phyloP scores from a whole-genome alignment of 2,888 invertebrate species.

The Caenorhabditis sp. region DNA sequence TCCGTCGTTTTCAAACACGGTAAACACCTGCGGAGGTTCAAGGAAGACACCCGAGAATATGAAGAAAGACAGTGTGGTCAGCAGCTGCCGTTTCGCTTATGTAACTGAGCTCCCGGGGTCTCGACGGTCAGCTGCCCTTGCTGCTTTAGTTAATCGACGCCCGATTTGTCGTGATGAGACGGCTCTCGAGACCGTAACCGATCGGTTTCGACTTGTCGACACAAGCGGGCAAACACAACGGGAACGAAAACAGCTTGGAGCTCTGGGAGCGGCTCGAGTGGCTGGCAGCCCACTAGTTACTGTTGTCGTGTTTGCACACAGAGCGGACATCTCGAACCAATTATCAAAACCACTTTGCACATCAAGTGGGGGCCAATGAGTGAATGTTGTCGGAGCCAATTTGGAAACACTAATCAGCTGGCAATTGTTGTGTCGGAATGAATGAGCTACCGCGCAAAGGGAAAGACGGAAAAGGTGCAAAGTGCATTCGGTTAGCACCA shows the following conservation, averaged over 20 bases:
- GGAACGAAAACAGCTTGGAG: slow-evolving; percentile 17
- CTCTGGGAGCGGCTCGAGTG: slow-evolving; percentile 21
- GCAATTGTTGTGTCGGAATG: slow-evolving; percentile 41
- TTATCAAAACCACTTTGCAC: slow-evolving; percentile 53
- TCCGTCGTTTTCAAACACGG: slow-evolving; percentile 13
- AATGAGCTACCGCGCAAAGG: not conserved
- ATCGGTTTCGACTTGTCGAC: slow-evolving; percentile 14
- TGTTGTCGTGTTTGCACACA: slow-evolving; percentile 17
- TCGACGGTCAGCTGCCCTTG: slow-evolving; percentile 16
- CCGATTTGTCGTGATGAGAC: slow-evolving; percentile 24
- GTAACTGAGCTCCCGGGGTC: slow-evolving; percentile 13
- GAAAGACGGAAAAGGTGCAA: slow-evolving; percentile 6
- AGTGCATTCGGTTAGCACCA: slow-evolving; percentile 10
- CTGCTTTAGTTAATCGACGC: slow-evolving; percentile 7
- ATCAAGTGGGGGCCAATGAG: slow-evolving; percentile 27
- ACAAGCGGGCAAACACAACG: not conserved
- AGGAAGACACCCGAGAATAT: slow-evolving; percentile 2
- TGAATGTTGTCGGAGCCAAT: slow-evolving; percentile 35
- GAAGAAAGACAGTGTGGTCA: slow-evolving; percentile 23
- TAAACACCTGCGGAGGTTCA: slow-evolving; percentile 27
- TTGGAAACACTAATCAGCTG: slow-evolving; percentile 40
- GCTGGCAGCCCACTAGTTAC: slow-evolving; percentile 11
- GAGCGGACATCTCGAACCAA: slow-evolving; percentile 24
- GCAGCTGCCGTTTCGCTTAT: slow-evolving; percentile 27
- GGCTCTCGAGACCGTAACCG: slow-evolving; percentile 19